These are phyloP conservation scores for Paradoxurus hermaphroditus DNA, from an alignment of 2,113 vertebrate species.

Conservation along the genomic window DNA sequence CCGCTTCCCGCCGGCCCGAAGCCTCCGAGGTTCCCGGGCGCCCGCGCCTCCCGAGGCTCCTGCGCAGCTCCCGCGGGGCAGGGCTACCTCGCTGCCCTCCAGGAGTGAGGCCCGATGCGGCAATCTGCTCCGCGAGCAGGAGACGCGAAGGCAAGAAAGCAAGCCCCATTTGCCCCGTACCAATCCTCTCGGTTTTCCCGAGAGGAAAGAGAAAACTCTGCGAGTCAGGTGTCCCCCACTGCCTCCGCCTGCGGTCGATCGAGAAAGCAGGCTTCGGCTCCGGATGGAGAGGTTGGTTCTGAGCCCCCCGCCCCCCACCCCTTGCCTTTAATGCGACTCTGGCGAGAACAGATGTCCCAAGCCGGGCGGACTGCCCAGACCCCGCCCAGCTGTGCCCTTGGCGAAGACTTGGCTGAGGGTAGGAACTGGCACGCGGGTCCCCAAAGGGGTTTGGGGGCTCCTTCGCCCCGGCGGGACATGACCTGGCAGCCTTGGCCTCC, in stretches of 20 bases:
- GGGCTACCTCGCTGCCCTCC: not conserved
- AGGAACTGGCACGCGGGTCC: constrained; percentile 82
- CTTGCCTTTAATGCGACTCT: constrained; percentile 72
- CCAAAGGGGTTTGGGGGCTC: constrained; percentile 67
- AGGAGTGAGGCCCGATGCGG: not conserved
- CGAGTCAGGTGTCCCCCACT: not conserved
- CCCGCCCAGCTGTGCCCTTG: constrained; percentile 85
- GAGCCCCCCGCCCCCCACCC: constrained; percentile 25
- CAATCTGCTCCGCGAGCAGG: not conserved
- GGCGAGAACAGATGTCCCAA: constrained; percentile 91
- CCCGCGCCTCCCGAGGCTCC: not conserved
- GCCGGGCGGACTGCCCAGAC: constrained; percentile 84
- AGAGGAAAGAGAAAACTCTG: not conserved
- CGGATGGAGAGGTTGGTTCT: constrained; percentile 15
- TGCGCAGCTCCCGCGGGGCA: not conserved
- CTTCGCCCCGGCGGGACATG: not conserved
- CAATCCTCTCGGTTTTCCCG: not conserved
- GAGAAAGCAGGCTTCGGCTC: not conserved
- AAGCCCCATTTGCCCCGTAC: not conserved
- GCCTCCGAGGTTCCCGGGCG: not conserved
- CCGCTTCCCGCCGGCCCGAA: not conserved
- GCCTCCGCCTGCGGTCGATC: not conserved
- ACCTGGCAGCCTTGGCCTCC: constrained; percentile 53
- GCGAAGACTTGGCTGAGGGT: constrained; percentile 84
- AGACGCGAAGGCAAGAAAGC: not conserved